Conservation (phyloP, 1,140 invertebrate genomes). For the Platorchestia sp. region DNA sequence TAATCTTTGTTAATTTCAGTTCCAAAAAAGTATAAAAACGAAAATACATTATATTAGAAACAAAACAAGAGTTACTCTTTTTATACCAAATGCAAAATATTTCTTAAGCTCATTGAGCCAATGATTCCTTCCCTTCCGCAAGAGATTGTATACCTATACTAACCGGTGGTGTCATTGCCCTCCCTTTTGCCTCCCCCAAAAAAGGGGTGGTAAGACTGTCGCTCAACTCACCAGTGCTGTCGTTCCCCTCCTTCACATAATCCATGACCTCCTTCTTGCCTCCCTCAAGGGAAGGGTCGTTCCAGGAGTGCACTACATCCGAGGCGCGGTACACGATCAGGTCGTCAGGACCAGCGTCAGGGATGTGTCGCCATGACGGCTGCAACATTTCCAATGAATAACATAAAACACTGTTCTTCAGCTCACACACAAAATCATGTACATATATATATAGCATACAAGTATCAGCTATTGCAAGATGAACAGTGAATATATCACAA, state of each 20-base stretch:
- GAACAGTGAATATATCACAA: too few species aligned
- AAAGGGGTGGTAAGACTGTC: too few species aligned
- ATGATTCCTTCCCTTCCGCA: too few species aligned
- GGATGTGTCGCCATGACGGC: conserved; percentile 37
- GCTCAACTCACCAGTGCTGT: neutral
- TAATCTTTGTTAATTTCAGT: too few species aligned
- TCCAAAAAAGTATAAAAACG: too few species aligned
- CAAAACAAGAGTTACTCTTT: too few species aligned
- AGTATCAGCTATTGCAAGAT: neutral
- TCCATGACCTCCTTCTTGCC: conserved; percentile 78
- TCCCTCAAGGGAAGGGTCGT: conserved; percentile 74
- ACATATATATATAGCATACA: neutral
- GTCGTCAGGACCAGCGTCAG: conserved; percentile 72
- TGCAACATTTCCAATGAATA: neutral
- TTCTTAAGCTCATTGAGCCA: too few species aligned
- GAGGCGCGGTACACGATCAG: conserved; percentile 93
- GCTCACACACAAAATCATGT: neutral
- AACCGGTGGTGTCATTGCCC: neutral
- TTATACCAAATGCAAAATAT: too few species aligned
- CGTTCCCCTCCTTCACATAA: conserved; percentile 82
- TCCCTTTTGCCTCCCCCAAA: too few species aligned
- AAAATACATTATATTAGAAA: too few species aligned
- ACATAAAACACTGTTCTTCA: neutral
- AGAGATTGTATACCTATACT: too few species aligned
- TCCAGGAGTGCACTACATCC: conserved; percentile 89